phyloP scores from a whole-genome alignment of 2,113 vertebrate genomes.

The Archilochus colubris region DNA sequence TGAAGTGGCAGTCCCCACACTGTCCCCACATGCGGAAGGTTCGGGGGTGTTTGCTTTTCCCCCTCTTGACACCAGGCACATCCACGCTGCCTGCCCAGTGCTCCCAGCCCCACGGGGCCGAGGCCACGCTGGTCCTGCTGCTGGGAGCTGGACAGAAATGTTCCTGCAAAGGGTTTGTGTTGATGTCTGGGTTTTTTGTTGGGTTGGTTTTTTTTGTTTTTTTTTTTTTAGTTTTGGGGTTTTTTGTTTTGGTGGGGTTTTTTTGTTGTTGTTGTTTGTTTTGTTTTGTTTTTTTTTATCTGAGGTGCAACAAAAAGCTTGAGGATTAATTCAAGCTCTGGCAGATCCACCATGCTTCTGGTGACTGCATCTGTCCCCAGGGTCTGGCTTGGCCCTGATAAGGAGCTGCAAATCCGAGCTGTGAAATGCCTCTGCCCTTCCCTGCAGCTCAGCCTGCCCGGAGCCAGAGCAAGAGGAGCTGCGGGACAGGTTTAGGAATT shows the following conservation, averaged over 20 bases:
- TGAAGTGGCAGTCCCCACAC: accelerated
- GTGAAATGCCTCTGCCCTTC: background rate
- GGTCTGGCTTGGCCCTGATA: background rate
- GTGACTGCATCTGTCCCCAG: background rate
- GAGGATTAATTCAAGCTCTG: background rate
- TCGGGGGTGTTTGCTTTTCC: background rate
- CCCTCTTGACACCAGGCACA: background rate
- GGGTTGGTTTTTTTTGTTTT: background rate
- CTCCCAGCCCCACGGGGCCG: accelerated
- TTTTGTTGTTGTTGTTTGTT: too few relatives aligned
- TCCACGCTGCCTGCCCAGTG: background rate
- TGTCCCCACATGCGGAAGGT: background rate
- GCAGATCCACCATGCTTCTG: background rate
- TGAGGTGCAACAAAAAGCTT: background rate
- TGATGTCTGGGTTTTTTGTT: too few relatives aligned
- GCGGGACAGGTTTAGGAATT: background rate
- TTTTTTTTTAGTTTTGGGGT: background rate
- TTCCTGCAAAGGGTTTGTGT: background rate
- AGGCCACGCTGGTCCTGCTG: background rate
- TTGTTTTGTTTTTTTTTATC: background rate
- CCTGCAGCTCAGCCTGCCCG: accelerated
- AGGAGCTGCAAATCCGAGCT: constrained; percentile 5
- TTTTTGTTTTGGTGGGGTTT: background rate
- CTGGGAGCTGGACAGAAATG: background rate
- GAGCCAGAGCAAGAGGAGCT: background rate